A percentile compares a stretch with the other conserved stretches of the same genome.
Evolutionary conservation across 1,140 invertebrate genomes (phyloP).

Genomic region (Helicoverpa armigera): DNA sequence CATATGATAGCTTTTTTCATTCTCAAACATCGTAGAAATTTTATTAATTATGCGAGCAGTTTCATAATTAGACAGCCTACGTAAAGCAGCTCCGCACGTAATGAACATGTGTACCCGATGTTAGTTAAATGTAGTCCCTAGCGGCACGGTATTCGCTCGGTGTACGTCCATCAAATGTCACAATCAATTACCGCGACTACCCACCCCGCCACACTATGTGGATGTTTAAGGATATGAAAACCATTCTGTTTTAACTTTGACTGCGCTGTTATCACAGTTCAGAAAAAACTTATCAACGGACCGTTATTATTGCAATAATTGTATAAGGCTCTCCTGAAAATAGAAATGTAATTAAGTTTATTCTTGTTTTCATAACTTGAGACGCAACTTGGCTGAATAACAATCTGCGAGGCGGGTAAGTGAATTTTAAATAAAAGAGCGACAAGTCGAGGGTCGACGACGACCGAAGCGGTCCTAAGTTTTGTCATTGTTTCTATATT

Average conservation of each 20-base stretch:
- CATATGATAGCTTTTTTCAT: no score
- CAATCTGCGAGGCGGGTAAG: conserved; percentile 82
- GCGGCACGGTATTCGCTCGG: conserved; percentile 70
- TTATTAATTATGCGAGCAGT: neutral
- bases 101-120: conserved; percentile 26
- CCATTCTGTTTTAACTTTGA: neutral
- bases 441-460: conserved; percentile 72
- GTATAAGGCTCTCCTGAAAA: conserved; percentile 73
- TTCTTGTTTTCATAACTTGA: conserved; percentile 78
- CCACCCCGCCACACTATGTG: conserved; percentile 58
- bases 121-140: conserved; percentile 61
- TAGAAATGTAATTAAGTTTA: conserved; percentile 80
- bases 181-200: conserved; percentile 79
- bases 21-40: no score
- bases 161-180: conserved; percentile 82
- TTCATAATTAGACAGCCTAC: neutral
- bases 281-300: conserved; percentile 10
- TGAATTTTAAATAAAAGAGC: conserved; percentile 85
- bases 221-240: conserved; percentile 38
- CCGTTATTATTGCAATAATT: conserved; percentile 52
- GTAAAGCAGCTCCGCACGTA: neutral
- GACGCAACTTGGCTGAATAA: conserved; percentile 77
- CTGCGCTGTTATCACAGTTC: no score
- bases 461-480: conserved; percentile 74
- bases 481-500: conserved; percentile 86